A percentile compares a stretch with the other conserved stretches of the same genome.
These are phyloP conservation scores for Siderastrea radians DNA, from an alignment of 92 coral and sea anemone genomes.

Conservation along the genomic window DNA sequence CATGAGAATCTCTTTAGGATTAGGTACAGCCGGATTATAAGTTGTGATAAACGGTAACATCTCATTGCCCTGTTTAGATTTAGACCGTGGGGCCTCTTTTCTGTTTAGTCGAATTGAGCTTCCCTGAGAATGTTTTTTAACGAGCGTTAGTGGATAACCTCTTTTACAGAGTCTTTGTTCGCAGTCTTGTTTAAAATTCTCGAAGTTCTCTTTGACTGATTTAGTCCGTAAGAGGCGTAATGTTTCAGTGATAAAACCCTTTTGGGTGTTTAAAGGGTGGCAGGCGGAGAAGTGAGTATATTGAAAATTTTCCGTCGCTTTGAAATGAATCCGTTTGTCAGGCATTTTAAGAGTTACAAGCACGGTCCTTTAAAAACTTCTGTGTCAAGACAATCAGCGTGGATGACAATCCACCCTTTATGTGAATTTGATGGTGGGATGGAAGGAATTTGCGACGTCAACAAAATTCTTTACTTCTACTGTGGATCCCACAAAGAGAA, in stretches of 20 bases:
- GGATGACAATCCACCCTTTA: not conserved
- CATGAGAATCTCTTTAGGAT: not conserved
- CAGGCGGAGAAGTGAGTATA: conserved; percentile 25
- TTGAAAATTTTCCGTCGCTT: conserved; percentile 1
- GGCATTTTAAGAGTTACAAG: not conserved
- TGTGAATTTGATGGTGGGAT: too few relatives aligned
- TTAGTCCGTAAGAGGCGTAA: not conserved
- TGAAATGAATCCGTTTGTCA: not conserved
- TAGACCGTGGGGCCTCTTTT: not conserved
- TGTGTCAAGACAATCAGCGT: not conserved
- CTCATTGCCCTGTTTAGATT: not conserved
- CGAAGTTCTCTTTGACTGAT: not conserved
- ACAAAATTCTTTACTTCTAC: not conserved
- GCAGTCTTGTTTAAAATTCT: not conserved
- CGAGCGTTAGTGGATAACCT: not conserved
- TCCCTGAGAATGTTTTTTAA: not conserved
- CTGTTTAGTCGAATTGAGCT: conserved; percentile 2
- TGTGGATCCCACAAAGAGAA: not conserved
- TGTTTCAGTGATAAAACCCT: not conserved
- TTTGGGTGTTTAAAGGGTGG: conserved; percentile 6
- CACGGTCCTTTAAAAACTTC: conserved; percentile 11
- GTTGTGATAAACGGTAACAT: conserved; percentile 1
- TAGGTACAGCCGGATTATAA: not conserved
- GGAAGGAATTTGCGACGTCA: not conserved
- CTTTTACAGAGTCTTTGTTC: not conserved